Evolutionary conservation across 1,140 invertebrate species (phyloP).

Genomic region (Bombus impatiens): DNA sequence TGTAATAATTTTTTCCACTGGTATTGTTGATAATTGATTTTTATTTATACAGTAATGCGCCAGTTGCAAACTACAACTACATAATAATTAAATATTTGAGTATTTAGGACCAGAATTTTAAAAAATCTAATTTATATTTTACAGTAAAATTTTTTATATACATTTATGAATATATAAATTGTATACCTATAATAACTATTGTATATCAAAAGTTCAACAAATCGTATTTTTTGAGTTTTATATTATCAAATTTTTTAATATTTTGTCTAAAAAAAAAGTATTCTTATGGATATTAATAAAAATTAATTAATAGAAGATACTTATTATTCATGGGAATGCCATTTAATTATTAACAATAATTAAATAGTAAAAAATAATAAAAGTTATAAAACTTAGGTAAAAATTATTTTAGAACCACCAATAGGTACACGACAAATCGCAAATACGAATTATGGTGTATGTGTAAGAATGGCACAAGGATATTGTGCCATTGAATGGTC

Average conservation of each 20-base stretch:
- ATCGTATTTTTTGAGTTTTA: not conserved
- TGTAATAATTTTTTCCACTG: too few relatives aligned
- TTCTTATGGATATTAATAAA: not conserved
- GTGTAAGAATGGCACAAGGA: conserved; percentile 86
- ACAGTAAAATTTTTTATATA: not conserved
- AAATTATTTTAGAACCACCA: conserved; percentile 57
- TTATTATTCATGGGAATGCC: not conserved
- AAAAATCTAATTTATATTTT: not conserved
- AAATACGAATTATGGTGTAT: conserved; percentile 90
- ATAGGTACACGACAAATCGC: conserved; percentile 88
- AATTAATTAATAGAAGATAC: not conserved
- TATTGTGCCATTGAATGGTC: conserved; percentile 87
- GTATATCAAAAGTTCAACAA: not conserved
- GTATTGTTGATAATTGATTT: too few relatives aligned
- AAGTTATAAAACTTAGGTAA: not conserved
- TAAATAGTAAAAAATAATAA: not conserved
- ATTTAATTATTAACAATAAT: too few relatives aligned
- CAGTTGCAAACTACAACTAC: too few relatives aligned
- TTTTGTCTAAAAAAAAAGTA: not conserved
- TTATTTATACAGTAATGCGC: too few relatives aligned
- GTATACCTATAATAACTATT: not conserved
- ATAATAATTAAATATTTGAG: not conserved
- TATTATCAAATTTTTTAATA: not conserved
- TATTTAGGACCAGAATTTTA: not conserved
- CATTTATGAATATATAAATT: too few relatives aligned